Conservation (phyloP, 1,140 invertebrate genomes). For the Papilio dardanus region DNA sequence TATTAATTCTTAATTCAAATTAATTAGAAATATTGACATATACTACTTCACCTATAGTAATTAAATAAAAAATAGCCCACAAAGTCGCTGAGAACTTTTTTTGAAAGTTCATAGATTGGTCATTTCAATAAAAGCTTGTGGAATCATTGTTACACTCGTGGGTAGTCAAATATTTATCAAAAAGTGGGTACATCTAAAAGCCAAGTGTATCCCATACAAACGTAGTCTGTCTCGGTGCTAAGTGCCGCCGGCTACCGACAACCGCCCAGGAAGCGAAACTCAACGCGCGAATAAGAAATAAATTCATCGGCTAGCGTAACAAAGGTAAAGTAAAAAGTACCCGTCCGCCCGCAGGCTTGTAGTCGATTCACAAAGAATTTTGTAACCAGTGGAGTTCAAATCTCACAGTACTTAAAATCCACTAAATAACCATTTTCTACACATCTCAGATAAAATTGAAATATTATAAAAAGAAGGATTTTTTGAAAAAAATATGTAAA, state of each 20-base stretch:
- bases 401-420: background rate
- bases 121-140: too few relatives aligned
- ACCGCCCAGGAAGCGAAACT: constrained; percentile 78
- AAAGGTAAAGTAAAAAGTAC: constrained; percentile 78
- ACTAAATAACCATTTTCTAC: too few relatives aligned
- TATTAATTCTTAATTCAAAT: too few relatives aligned
- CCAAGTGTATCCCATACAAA: background rate
- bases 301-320: constrained; percentile 78
- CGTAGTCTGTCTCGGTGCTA: constrained; percentile 41
- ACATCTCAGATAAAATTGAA: too few relatives aligned
- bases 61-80: too few relatives aligned
- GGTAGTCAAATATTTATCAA: background rate
- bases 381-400: constrained; percentile 47
- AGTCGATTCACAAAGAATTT: constrained; percentile 47
- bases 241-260: constrained; percentile 64
- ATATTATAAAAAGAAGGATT: too few relatives aligned
- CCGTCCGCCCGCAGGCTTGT: constrained; percentile 54
- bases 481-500: too few relatives aligned
- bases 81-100: too few relatives aligned
- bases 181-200: background rate
- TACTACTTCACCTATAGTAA: too few relatives aligned
- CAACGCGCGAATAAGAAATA: constrained; percentile 79
- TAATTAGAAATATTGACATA: too few relatives aligned
- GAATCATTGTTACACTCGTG: background rate
- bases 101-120: too few relatives aligned